phyloP scores from a whole-genome alignment of 2,113 vertebrate species.

The Salvelinus fontinalis region DNA sequence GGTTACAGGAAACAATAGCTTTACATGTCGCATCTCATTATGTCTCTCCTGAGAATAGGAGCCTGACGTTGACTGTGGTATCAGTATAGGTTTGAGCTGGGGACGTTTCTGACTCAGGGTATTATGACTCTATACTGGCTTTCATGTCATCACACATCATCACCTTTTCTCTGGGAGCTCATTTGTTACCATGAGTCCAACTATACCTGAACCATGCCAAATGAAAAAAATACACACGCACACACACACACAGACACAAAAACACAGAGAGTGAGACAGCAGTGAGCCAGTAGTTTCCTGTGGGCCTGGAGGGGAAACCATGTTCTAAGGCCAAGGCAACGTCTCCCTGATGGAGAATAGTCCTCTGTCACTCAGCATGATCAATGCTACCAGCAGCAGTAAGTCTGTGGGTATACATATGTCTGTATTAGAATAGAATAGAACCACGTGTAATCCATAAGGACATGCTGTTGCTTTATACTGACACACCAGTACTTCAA shows the following conservation, averaged over 20 bases:
- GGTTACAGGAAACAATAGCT: background rate
- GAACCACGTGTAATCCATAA: no score
- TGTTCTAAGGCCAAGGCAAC: background rate
- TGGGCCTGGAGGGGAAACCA: background rate
- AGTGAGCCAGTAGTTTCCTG: background rate
- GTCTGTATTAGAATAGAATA: no score
- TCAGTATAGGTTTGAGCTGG: background rate
- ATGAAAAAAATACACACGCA: no score
- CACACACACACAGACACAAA: no score
- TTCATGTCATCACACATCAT: background rate
- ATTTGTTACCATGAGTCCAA: conserved; percentile 1
- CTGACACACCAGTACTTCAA: no score
- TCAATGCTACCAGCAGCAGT: background rate
- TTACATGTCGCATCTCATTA: conserved; percentile 31
- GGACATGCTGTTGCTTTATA: no score
- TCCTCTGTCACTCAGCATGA: conserved; percentile 3
- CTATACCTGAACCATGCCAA: background rate
- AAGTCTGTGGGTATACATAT: background rate
- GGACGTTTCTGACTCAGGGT: background rate
- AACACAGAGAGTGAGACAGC: background rate
- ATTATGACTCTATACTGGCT: background rate
- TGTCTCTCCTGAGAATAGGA: background rate
- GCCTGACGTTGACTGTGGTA: background rate
- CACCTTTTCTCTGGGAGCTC: background rate
- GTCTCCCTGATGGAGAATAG: background rate